These are phyloP conservation scores for Diceros bicornis DNA, from an alignment of 2,797 vertebrate species.

Conservation along the genomic window DNA sequence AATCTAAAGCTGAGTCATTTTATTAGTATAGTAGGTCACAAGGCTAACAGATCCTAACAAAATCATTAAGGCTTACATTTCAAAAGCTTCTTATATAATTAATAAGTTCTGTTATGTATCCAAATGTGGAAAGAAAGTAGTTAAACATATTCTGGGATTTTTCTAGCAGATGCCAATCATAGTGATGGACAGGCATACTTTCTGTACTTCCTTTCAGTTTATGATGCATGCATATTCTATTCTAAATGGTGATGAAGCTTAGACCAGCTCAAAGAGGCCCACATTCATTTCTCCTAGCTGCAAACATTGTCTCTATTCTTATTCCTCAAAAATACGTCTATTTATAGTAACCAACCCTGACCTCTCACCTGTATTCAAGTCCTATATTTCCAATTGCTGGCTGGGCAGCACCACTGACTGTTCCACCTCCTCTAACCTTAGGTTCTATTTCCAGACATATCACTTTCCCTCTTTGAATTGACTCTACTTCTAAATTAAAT, in stretches of 20 bases:
- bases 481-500: constrained; percentile 15
- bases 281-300: constrained; percentile 2
- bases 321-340: constrained; percentile 39
- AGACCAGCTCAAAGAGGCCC: not conserved
- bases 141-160: not conserved
- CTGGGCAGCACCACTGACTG: not conserved
- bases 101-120: not conserved
- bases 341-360: not conserved
- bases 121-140: not conserved
- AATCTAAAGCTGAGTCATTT: not conserved
- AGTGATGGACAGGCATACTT: not conserved
- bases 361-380: not conserved
- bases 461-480: not conserved
- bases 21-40: not conserved
- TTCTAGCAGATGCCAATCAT: not conserved
- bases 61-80: not conserved
- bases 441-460: not conserved
- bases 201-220: constrained; percentile 11
- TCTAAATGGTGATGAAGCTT: not conserved
- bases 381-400: not conserved
- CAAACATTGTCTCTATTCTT: not conserved
- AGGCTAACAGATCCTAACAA: not conserved
- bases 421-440: not conserved
- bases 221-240: not conserved
- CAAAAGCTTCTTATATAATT: not conserved